phyloP scores from a whole-genome alignment of 2,113 vertebrate genomes.

The Cervus canadensis region DNA sequence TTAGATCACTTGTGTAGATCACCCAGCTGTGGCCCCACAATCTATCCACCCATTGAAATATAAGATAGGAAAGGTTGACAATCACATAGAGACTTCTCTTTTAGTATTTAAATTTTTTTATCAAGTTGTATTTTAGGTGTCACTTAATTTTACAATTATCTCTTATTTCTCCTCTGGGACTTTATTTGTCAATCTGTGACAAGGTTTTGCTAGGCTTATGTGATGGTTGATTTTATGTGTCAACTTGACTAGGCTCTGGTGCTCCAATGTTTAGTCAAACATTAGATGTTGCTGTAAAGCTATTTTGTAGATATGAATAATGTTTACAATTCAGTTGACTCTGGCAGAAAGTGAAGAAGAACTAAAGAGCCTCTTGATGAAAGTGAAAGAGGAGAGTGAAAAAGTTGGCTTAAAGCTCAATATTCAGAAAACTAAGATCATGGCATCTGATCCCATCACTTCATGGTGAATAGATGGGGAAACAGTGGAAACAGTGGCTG shows the following conservation, averaged over 20 bases:
- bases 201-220: neutral
- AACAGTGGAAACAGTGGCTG: neutral
- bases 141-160: neutral
- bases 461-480: neutral
- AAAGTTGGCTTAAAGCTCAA: neutral
- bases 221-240: neutral
- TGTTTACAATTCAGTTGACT: neutral
- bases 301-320: neutral
- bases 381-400: neutral
- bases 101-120: neutral
- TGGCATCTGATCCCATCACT: neutral
- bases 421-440: neutral
- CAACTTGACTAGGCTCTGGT: fast-evolving
- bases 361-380: neutral
- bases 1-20: neutral
- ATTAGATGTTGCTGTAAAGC: neutral
- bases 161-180: neutral
- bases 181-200: neutral
- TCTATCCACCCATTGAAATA: neutral
- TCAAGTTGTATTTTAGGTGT: neutral
- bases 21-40: neutral
- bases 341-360: neutral
- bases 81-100: neutral
- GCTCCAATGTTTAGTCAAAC: neutral
- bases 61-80: neutral